phyloP scores from a whole-genome alignment of 1,140 invertebrate genomes.

The Brachionus manjavacas region DNA sequence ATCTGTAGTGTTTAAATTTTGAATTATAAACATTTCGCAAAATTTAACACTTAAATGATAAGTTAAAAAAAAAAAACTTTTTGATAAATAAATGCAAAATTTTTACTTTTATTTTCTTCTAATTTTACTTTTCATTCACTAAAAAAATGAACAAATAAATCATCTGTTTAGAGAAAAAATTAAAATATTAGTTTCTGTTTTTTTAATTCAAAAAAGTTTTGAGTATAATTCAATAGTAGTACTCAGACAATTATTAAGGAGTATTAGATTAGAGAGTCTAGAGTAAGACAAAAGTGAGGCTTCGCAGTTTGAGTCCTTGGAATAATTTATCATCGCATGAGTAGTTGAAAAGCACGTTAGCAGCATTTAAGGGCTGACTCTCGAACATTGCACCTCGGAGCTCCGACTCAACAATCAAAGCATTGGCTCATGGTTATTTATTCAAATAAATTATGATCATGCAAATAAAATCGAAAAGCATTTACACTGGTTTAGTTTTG shows the following conservation, averaged over 20 bases:
- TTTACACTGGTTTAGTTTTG: neutral
- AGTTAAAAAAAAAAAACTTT: too few relatives aligned
- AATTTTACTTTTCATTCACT: too few relatives aligned
- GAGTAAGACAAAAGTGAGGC: neutral
- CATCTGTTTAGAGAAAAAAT: too few relatives aligned
- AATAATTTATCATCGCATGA: neutral
- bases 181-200: neutral
- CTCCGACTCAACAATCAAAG: neutral
- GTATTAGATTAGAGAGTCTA: neutral
- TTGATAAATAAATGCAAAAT: too few relatives aligned
- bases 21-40: too few relatives aligned
- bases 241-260: neutral
- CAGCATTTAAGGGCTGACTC: neutral
- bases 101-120: too few relatives aligned
- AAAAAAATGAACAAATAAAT: too few relatives aligned
- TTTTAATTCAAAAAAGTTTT: neutral
- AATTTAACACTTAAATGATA: too few relatives aligned
- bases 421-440: neutral
- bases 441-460: slow-evolving; percentile 37
- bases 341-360: neutral
- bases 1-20: too few relatives aligned
- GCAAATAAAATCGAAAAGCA: neutral
- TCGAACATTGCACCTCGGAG: neutral
- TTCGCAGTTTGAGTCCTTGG: neutral
- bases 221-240: neutral